These are phyloP conservation scores for Albula goreensis DNA, from an alignment of 2,113 vertebrate species.

Conservation along the genomic window DNA sequence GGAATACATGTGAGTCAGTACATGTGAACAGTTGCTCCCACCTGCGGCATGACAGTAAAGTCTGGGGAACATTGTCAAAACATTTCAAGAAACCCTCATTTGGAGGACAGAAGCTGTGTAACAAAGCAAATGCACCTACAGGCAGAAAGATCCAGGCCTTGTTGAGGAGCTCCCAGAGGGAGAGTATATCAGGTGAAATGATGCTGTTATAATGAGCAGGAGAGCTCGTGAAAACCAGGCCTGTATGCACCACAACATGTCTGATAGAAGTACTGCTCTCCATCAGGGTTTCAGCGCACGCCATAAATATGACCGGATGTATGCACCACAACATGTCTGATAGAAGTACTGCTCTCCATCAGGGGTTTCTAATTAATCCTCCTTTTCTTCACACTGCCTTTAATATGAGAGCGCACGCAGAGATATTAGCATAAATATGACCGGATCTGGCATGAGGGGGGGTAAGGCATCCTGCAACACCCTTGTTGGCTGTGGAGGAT, in stretches of 20 bases:
- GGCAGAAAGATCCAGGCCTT: neutral
- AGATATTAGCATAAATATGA: conserved; percentile 13
- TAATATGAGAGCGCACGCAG: conserved; percentile 15
- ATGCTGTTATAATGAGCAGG: neutral
- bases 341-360: neutral
- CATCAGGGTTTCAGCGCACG: conserved; percentile 3
- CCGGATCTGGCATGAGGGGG: neutral
- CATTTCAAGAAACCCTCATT: too few species aligned
- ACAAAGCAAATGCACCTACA: neutral
- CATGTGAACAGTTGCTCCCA: neutral
- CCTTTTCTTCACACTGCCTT: neutral
- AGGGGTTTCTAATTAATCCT: conserved; percentile 18
- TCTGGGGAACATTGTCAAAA: neutral
- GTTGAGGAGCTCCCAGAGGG: conserved; percentile 2
- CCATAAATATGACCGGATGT: conserved; percentile 5
- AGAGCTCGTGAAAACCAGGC: neutral
- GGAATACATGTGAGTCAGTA: neutral
- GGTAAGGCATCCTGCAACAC: neutral
- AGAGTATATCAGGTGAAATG: neutral
- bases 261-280: neutral
- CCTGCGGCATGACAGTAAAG: neutral
- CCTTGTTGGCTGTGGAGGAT: neutral
- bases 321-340: neutral
- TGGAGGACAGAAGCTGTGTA: neutral
- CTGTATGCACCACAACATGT: neutral